phyloP scores from a whole-genome alignment of 1,140 invertebrate species.

The Drosophila kurseongensis region DNA sequence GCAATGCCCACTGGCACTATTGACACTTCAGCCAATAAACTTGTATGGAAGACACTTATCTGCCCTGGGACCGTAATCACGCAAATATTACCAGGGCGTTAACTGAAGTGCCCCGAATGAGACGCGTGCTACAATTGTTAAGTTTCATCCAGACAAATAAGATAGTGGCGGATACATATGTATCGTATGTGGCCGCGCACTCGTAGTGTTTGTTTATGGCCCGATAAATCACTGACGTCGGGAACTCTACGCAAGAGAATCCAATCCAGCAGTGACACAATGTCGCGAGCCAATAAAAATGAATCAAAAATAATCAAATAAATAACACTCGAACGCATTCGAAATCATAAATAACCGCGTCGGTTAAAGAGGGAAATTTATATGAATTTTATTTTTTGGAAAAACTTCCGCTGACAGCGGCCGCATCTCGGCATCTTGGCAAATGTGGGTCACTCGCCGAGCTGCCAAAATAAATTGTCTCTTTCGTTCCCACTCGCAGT shows the following conservation, averaged over 20 bases:
- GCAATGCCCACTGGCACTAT: conserved; percentile 30
- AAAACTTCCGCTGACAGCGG: conserved; percentile 69
- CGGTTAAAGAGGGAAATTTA: conserved; percentile 24
- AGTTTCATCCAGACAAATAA: conserved; percentile 51
- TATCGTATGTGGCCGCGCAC: neutral
- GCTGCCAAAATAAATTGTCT: conserved; percentile 79
- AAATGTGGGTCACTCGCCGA: conserved; percentile 36
- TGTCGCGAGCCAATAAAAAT: conserved; percentile 75
- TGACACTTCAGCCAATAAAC: conserved; percentile 1
- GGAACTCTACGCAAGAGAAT: conserved; percentile 60
- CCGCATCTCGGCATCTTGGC: conserved; percentile 17
- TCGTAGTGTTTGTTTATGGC: conserved; percentile 47
- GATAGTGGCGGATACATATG: conserved; percentile 43
- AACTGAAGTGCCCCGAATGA: conserved; percentile 7
- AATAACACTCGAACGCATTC: conserved; percentile 62
- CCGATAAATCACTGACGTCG: conserved; percentile 63
- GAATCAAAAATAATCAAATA: conserved; percentile 83
- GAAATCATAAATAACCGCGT: conserved; percentile 59
- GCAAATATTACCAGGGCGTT: conserved; percentile 51
- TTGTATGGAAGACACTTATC: conserved; percentile 14
- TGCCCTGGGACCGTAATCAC: conserved; percentile 17
- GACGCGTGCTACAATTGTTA: conserved; percentile 56
- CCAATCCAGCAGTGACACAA: conserved; percentile 77
- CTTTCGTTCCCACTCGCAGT: conserved; percentile 27
- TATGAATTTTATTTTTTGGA: conserved; percentile 61